Conservation (phyloP, 2,797 vertebrate genomes). For the Pangasius larnaudii region DNA sequence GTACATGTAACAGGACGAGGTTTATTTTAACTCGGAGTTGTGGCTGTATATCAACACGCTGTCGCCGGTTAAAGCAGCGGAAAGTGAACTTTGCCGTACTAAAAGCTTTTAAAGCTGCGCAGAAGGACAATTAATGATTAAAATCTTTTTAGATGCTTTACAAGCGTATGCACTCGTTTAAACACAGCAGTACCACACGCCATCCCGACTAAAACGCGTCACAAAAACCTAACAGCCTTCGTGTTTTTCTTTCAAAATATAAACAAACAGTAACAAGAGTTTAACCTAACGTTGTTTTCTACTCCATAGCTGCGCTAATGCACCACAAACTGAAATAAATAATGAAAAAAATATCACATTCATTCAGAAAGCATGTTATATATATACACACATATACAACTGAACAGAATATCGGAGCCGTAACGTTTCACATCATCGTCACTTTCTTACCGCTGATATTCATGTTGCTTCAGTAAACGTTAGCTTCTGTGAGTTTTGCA, state of each 20-base stretch:
- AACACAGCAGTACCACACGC: not conserved
- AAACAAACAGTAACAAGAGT: conserved; percentile 48
- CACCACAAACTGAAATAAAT: conserved; percentile 46
- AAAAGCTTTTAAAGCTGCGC: not conserved
- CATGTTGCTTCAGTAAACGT: not conserved
- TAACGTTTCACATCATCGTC: not conserved
- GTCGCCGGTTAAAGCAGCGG: not conserved
- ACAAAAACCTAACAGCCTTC: not conserved
- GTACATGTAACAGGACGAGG: not conserved
- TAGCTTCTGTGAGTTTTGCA: not conserved
- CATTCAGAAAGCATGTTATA: not conserved
- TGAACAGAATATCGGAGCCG: not conserved
- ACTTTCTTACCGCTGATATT: not conserved
- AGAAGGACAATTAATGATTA: not conserved
- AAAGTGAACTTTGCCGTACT: not conserved
- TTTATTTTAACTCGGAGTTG: not conserved
- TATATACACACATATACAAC: not conserved
- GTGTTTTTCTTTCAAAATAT: conserved; percentile 10
- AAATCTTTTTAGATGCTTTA: not conserved
- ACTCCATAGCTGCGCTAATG: conserved; percentile 34
- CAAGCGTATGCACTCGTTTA: not conserved
- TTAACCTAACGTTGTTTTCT: conserved; percentile 19
- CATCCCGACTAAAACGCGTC: not conserved
- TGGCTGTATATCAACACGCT: not conserved
- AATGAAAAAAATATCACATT: conserved; percentile 32